Conservation (phyloP, 2,797 vertebrate species). For the Pogoniulus pusillus region DNA sequence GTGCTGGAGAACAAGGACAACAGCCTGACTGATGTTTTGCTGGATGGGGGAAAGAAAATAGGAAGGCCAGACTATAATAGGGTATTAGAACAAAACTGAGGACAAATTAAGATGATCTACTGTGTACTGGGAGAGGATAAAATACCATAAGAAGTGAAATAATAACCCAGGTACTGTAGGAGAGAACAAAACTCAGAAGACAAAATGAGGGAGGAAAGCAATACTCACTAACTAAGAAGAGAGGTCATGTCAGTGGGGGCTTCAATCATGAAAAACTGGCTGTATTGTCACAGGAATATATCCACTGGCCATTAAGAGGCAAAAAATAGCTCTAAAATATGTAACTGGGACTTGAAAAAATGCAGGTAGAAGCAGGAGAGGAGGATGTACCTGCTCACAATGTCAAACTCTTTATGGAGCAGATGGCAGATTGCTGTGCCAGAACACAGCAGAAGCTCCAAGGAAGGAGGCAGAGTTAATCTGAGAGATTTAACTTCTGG, state of each 20-base stretch:
- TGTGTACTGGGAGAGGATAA: background rate
- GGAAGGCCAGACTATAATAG: background rate
- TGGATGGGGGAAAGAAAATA: background rate
- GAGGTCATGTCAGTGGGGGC: background rate
- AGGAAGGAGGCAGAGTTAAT: background rate
- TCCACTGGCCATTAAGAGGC: background rate
- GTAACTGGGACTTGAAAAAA: background rate
- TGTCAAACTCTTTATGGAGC: background rate
- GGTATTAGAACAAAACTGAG: slow-evolving; percentile 7
- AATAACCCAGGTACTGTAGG: background rate
- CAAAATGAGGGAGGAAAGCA: background rate
- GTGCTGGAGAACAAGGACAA: background rate
- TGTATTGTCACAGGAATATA: background rate
- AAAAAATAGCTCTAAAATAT: background rate
- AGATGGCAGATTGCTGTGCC: background rate
- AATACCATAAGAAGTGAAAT: background rate
- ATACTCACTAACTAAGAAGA: background rate
- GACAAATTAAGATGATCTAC: background rate
- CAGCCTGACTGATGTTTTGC: background rate
- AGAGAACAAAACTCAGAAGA: background rate
- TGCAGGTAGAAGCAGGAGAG: background rate
- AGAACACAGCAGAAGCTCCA: background rate
- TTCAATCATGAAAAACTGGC: background rate
- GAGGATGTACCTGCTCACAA: background rate
- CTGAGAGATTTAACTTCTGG: background rate